Conservation (phyloP, 1,140 invertebrate genomes). For the Leptinotarsa undecemlineata region DNA sequence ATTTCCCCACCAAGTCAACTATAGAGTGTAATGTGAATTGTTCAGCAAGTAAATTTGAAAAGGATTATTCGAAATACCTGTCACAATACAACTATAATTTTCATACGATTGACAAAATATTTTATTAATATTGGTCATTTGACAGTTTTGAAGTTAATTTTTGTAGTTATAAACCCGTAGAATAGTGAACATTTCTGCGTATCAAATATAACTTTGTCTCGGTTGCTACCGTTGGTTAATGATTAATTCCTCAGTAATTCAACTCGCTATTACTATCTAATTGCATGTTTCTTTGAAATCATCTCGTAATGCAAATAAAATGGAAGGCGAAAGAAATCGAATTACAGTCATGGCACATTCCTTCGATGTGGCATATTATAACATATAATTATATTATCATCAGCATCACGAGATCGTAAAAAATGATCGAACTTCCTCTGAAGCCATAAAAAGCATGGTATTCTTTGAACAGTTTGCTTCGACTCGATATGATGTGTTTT, state of each 20-base stretch:
- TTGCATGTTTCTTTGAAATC: conserved; percentile 24
- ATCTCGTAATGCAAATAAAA: conserved; percentile 27
- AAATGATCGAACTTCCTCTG: conserved; percentile 15
- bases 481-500: conserved; percentile 12
- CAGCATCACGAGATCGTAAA: conserved; percentile 23
- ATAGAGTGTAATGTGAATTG: too few relatives aligned
- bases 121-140: too few relatives aligned
- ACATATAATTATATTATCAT: conserved; percentile 30
- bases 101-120: too few relatives aligned
- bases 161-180: too few relatives aligned
- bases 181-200: not conserved
- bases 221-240: not conserved
- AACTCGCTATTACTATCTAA: conserved; percentile 27
- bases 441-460: conserved; percentile 5
- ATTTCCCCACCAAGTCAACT: too few relatives aligned
- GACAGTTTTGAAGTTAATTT: too few relatives aligned
- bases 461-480: conserved; percentile 12
- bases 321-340: conserved; percentile 11
- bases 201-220: not conserved
- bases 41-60: too few relatives aligned
- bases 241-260: conserved; percentile 22
- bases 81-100: too few relatives aligned
- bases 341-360: conserved; percentile 27
- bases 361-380: conserved; percentile 24
- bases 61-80: too few relatives aligned